phyloP scores from a whole-genome alignment of 1,140 invertebrate species.

The Steinernema khuongi region DNA sequence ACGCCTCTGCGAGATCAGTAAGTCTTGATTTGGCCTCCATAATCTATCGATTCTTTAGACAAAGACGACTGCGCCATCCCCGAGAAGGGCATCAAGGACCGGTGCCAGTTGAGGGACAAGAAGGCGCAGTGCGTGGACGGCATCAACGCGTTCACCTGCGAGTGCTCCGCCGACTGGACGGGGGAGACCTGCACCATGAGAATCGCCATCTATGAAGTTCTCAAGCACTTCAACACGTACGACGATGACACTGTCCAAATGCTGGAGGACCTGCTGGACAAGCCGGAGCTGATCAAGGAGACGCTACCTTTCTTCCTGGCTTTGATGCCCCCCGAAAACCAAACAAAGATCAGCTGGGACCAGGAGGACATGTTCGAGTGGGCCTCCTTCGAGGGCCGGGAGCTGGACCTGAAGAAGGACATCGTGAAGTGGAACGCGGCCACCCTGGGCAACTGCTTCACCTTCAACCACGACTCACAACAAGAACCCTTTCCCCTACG shows the following conservation, averaged over 20 bases:
- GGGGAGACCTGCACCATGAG: neutral
- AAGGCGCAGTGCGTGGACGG: neutral
- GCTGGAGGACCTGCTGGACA: conserved; percentile 40
- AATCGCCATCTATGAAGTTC: neutral
- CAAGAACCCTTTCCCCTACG: neutral
- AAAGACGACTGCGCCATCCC: neutral
- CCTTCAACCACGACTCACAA: conserved; percentile 29
- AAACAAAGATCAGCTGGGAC: conserved; percentile 69
- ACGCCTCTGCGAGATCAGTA: neutral
- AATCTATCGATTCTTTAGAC: neutral
- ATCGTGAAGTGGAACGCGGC: conserved; percentile 37
- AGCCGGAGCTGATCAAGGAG: conserved; percentile 35
- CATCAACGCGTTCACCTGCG: neutral
- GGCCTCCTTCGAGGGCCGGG: conserved; percentile 32
- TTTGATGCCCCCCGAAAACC: conserved; percentile 69
- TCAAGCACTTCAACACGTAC: neutral
- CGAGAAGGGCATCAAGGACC: neutral
- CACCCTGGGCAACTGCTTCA: conserved; percentile 42
- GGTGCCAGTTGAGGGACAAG: neutral
- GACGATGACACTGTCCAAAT: conserved; percentile 5
- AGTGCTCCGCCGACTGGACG: neutral
- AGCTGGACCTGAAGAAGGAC: conserved; percentile 26
- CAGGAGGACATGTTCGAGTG: conserved; percentile 31
- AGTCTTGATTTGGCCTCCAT: neutral
- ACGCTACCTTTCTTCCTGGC: conserved; percentile 44